Conservation (phyloP, 2,797 vertebrate genomes). For the Saxicola maurus region DNA sequence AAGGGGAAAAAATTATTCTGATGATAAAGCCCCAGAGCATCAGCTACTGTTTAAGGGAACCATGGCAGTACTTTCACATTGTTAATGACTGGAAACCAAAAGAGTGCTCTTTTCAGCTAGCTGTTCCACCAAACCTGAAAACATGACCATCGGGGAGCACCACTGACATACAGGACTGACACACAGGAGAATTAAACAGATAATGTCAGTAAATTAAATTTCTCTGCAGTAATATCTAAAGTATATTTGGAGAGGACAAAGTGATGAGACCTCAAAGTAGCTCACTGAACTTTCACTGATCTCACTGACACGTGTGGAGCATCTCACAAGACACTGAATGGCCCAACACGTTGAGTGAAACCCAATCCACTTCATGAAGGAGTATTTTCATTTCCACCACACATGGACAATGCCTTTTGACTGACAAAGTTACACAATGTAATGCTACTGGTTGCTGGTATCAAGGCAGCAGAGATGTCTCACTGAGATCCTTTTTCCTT, state of each 20-base stretch:
- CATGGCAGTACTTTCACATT: neutral
- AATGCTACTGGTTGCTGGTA: neutral
- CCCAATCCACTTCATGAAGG: neutral
- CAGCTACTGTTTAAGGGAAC: neutral
- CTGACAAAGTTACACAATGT: neutral
- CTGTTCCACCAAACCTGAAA: neutral
- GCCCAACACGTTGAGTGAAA: accelerated
- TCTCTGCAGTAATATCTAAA: neutral
- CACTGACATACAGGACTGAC: accelerated
- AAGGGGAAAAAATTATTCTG: neutral
- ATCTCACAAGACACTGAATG: neutral
- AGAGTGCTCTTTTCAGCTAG: neutral
- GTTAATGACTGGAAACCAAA: neutral
- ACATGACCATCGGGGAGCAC: neutral
- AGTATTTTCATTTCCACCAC: neutral
- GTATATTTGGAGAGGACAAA: neutral
- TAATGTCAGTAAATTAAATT: neutral
- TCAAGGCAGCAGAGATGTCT: neutral
- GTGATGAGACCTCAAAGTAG: neutral
- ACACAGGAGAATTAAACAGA: neutral
- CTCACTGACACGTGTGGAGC: neutral
- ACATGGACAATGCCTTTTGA: neutral
- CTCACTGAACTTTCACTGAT: neutral
- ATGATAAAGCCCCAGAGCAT: neutral
- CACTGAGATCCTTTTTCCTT: neutral